These are phyloP conservation scores for Cylas formicarius DNA, from an alignment of 1,140 invertebrate species.

Conservation along the genomic window DNA sequence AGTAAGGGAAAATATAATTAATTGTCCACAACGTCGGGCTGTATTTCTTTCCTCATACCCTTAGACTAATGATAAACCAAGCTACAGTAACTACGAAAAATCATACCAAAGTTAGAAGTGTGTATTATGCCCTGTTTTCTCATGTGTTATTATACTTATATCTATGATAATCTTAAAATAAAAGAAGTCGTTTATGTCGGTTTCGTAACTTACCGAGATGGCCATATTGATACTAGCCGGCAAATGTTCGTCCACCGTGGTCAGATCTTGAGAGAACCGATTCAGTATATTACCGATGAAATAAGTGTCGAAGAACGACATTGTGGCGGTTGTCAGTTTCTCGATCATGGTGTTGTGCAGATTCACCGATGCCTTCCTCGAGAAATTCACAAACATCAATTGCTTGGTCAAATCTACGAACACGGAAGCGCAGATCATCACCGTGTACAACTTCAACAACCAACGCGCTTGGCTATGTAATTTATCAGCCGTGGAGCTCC, in stretches of 20 bases:
- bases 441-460: constrained; percentile 15
- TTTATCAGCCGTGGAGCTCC: background rate
- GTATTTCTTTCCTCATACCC: too few species aligned
- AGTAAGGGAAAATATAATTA: too few species aligned
- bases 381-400: constrained; percentile 14
- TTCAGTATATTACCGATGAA: constrained; percentile 35
- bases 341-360: constrained; percentile 28
- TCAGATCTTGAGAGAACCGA: constrained; percentile 34
- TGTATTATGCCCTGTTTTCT: too few species aligned
- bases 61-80: too few species aligned
- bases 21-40: too few species aligned
- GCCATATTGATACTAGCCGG: constrained; percentile 12
- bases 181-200: too few species aligned
- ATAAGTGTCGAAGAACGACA: constrained; percentile 33
- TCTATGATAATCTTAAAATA: too few species aligned
- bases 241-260: constrained; percentile 27
- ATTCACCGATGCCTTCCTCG: constrained; percentile 23
- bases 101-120: too few species aligned
- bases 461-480: constrained; percentile 10
- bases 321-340: constrained; percentile 24
- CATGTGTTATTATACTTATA: too few species aligned
- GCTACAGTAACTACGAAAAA: too few species aligned
- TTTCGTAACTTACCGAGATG: constrained; percentile 22
- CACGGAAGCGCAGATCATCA: constrained; percentile 4
- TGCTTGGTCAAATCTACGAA: constrained; percentile 14